Conservation (phyloP, 2,888 invertebrate genomes). For the Polydrusus cervinus region DNA sequence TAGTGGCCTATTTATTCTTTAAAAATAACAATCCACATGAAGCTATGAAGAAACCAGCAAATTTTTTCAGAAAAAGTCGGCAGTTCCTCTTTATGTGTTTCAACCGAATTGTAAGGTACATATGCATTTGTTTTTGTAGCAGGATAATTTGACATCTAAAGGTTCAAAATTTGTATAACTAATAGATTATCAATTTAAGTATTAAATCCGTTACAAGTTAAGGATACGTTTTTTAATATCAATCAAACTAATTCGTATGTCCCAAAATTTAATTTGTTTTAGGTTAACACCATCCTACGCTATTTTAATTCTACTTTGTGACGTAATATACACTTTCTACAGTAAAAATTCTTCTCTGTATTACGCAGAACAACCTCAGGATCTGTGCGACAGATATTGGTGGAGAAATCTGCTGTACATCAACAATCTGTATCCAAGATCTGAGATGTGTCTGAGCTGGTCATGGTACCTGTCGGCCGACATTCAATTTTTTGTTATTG, state of each 20-base stretch:
- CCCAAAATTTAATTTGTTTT: neutral
- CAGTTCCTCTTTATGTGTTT: conserved; percentile 62
- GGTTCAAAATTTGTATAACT: too few species aligned
- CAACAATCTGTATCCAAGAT: conserved; percentile 71
- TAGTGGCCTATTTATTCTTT: conserved; percentile 63
- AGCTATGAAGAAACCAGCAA: conserved; percentile 50
- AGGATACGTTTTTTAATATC: too few species aligned
- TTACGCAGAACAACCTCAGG: conserved; percentile 67
- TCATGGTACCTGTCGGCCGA: conserved; percentile 73
- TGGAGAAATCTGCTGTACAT: conserved; percentile 74
- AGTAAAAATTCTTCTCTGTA: conserved; percentile 68
- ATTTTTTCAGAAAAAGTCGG: conserved; percentile 53
- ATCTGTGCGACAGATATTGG: conserved; percentile 72
- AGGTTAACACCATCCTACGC: conserved; percentile 72
- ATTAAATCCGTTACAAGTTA: too few species aligned
- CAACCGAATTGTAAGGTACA: conserved; percentile 70
- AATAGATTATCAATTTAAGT: too few species aligned
- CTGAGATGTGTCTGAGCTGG: conserved; percentile 73
- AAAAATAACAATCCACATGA: conserved; percentile 59
- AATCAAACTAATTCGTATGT: too few species aligned
- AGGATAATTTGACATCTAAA: too few species aligned
- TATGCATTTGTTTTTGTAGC: too few species aligned
- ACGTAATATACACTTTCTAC: conserved; percentile 69
- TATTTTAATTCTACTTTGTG: conserved; percentile 68
- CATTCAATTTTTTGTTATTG: conserved; percentile 71